Percentiles rank a stretch among this genome's conserved stretches.
These are phyloP conservation scores for Machaerirhynchus nigripectus DNA, from an alignment of 2,113 vertebrate species.

Conservation along the genomic window DNA sequence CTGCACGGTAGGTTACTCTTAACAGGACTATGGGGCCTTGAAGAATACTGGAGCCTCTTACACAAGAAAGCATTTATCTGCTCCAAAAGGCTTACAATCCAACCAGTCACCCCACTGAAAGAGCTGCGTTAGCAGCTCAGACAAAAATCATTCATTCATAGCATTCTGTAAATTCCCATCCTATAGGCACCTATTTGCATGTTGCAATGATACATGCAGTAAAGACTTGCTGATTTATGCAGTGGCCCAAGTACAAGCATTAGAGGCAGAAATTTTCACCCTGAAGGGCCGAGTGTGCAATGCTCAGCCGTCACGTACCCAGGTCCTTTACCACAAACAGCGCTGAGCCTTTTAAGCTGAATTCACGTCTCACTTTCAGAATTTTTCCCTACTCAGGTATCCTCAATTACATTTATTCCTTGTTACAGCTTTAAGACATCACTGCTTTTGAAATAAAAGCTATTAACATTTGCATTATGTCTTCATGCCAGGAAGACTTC, in stretches of 20 bases:
- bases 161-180: neutral
- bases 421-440: neutral
- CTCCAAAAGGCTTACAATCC: neutral
- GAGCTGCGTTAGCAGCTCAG: neutral
- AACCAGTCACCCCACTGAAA: neutral
- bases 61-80: neutral
- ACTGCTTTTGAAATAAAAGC: neutral
- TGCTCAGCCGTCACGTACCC: accelerated
- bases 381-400: neutral
- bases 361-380: neutral
- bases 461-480: neutral
- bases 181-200: neutral
- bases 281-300: neutral
- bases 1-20: neutral
- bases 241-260: neutral
- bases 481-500: neutral
- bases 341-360: neutral
- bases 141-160: neutral
- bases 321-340: neutral
- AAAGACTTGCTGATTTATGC: neutral
- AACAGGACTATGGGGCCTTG: neutral
- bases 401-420: neutral
- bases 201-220: neutral
- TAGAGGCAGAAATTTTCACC: neutral
- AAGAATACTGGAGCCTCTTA: neutral